These are phyloP conservation scores for Polyodon spathula DNA, from an alignment of 2,113 vertebrate genomes.

Conservation along the genomic window DNA sequence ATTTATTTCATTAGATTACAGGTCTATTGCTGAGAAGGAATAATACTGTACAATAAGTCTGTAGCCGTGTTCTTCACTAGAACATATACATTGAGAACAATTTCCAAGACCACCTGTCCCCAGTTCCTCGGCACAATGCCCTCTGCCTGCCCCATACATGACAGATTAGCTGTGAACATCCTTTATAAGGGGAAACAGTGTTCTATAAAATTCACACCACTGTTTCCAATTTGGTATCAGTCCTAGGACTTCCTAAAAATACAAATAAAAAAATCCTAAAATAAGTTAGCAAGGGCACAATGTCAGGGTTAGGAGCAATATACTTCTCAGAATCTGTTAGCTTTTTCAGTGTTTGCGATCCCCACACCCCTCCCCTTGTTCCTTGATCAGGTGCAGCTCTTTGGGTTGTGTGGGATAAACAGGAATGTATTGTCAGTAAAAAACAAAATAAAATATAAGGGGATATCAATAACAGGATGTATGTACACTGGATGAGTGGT, in stretches of 20 bases:
- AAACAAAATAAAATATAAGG: slow-evolving; percentile 2
- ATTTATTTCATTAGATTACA: too few species aligned
- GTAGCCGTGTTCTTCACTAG: too few species aligned
- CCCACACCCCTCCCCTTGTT: slow-evolving; percentile 1
- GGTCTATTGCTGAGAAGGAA: too few species aligned
- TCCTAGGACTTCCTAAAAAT: slow-evolving; percentile 83
- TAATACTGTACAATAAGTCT: too few species aligned
- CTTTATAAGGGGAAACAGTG: slow-evolving; percentile 76
- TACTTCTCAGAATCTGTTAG: slow-evolving; percentile 57
- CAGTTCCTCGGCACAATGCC: slow-evolving; percentile 49
- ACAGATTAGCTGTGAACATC: slow-evolving; percentile 90
- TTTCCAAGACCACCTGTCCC: slow-evolving; percentile 61
- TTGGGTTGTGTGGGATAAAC: slow-evolving; percentile 41
- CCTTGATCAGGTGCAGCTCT: slow-evolving; percentile 51
- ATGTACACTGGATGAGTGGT: background rate
- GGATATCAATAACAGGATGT: slow-evolving; percentile 15
- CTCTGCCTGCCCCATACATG: slow-evolving; percentile 71
- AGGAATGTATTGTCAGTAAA: slow-evolving; percentile 37
- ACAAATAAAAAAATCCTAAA: slow-evolving; percentile 64
- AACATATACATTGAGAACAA: slow-evolving; percentile 21
- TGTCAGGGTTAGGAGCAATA: slow-evolving; percentile 62
- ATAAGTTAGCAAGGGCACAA: slow-evolving; percentile 56
- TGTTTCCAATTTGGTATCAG: slow-evolving; percentile 68
- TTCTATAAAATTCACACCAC: slow-evolving; percentile 85
- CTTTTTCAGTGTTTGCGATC: slow-evolving; percentile 41